Conservation (phyloP, 2,888 invertebrate species). For the Apamea crenata region DNA sequence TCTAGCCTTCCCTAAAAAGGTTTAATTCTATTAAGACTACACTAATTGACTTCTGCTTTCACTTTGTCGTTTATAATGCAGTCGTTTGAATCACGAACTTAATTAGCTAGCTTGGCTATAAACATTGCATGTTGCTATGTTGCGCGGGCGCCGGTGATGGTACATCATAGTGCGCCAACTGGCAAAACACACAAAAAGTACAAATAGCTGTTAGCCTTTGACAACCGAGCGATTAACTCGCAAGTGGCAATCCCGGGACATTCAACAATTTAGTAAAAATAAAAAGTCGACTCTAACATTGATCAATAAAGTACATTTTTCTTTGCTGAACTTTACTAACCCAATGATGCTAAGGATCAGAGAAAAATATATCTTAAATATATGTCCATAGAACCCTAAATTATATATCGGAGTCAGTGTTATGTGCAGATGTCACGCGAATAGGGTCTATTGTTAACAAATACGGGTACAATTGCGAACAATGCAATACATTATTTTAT, state of each 20-base stretch:
- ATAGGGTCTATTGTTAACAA: constrained; percentile 87
- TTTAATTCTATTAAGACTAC: constrained; percentile 1
- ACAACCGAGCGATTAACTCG: constrained; percentile 78
- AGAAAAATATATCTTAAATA: constrained; percentile 56
- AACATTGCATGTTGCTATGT: constrained; percentile 62
- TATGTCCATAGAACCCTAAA: constrained; percentile 28
- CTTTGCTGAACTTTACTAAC: background rate
- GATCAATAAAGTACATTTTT: constrained; percentile 14
- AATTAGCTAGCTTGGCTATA: constrained; percentile 19
- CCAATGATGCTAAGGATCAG: constrained; percentile 15
- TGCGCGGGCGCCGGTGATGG: constrained; percentile 18
- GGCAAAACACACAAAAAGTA: constrained; percentile 81
- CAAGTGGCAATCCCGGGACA: constrained; percentile 81
- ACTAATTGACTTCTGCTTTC: constrained; percentile 31
- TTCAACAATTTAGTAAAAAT: constrained; percentile 70
- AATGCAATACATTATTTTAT: constrained; percentile 86
- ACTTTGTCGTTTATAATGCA: constrained; percentile 4
- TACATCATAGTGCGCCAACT: constrained; percentile 75
- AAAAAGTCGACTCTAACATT: constrained; percentile 55
- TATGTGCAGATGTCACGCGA: constrained; percentile 81
- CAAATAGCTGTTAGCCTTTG: constrained; percentile 80
- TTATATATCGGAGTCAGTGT: constrained; percentile 32
- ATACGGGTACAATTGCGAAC: constrained; percentile 87
- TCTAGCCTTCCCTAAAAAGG: background rate
- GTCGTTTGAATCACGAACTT: constrained; percentile 12